Percentiles rank a stretch among this genome's conserved stretches.
Conservation (phyloP, 2,888 invertebrate genomes). For the Cataglyphis rosenhaueri region DNA sequence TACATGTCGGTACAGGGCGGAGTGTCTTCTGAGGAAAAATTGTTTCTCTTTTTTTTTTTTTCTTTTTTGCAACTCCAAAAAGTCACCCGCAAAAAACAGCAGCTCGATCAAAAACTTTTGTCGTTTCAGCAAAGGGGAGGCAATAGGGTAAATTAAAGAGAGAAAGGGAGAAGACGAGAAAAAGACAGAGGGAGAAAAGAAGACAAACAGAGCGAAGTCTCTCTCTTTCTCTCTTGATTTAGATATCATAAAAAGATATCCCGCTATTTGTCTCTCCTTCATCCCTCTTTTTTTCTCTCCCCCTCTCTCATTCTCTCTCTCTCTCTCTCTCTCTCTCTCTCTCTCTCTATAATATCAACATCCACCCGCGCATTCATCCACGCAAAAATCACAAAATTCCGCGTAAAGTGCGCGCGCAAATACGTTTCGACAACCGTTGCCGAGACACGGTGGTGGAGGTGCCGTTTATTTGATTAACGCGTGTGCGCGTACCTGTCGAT, state of each 20-base stretch:
- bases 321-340: constrained; percentile 26
- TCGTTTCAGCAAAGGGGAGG: constrained; percentile 31
- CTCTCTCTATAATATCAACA: constrained; percentile 60
- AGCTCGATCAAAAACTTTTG: constrained; percentile 68
- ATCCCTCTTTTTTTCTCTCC: constrained; percentile 17
- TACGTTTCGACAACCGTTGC: constrained; percentile 47
- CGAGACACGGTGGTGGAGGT: constrained; percentile 39
- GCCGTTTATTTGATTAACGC: constrained; percentile 59
- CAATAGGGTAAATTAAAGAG: constrained; percentile 37
- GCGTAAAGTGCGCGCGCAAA: constrained; percentile 65
- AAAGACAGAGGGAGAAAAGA: constrained; percentile 24
- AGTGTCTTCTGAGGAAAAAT: constrained; percentile 65
- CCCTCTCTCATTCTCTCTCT: too few species aligned
- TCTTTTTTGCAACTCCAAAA: constrained; percentile 68
- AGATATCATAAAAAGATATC: constrained; percentile 33
- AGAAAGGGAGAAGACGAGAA: constrained; percentile 26
- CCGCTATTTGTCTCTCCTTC: constrained; percentile 12
- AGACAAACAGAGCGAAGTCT: constrained; percentile 3
- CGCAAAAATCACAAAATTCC: constrained; percentile 74
- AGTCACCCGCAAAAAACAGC: constrained; percentile 76
- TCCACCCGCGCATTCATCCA: constrained; percentile 76
- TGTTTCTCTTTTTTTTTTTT: constrained; percentile 22
- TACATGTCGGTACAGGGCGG: constrained; percentile 59
- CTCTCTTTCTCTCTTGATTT: neutral
- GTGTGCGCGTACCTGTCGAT: constrained; percentile 44